Evolutionary conservation across 2,797 vertebrate genomes (phyloP), one percentile per base, ranked within the genome.

Genomic region (Sylvia borin): DNA sequence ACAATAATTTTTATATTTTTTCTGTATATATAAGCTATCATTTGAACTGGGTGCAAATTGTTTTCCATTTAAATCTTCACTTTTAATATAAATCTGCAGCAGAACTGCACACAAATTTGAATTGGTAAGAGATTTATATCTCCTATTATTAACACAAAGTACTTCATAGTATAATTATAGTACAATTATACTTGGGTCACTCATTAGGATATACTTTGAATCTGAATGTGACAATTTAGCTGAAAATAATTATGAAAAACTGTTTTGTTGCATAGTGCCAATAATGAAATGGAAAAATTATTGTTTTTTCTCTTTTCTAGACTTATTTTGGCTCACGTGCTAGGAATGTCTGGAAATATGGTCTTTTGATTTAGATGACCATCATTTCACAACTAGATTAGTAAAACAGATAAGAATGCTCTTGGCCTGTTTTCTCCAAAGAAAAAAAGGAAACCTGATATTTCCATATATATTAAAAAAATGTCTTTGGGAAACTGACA

Each of bases 71-170:
- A 57, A 88, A 78, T 72, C 7, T 18, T 83, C 22, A 24, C 21
- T 80, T 89, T 82, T 74, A 73, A 75, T 85, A 83, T 64, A 92
- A 85, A 89, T 77, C 55, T 91, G 22, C 27, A 89, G 34, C 29
- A 88, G 72, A 75, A 83, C 1, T 80, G 40, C 62, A 78, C 26
- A 70, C 5, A 60, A 61, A 65, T 66, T 43, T 55, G n/a, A 80
- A 70, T 45, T 80, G 10, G 48, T 73, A 68, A 74, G 75, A 70
- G 22, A 80, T 77, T 83, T 29, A 13, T 72, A 57, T 47, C 12
- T 82, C 40, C 11, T 90, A 11, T 57, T 93, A 74, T 71, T 96
- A 86, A 71, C 34, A 80, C 10, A 57, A 86, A 74, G 19, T 50
- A 18, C 19, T 85, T 79, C 57, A 67, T 16, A 71, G 13, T 36